Conservation (phyloP, 2,797 vertebrate genomes). For the Cyprinella venusta region DNA sequence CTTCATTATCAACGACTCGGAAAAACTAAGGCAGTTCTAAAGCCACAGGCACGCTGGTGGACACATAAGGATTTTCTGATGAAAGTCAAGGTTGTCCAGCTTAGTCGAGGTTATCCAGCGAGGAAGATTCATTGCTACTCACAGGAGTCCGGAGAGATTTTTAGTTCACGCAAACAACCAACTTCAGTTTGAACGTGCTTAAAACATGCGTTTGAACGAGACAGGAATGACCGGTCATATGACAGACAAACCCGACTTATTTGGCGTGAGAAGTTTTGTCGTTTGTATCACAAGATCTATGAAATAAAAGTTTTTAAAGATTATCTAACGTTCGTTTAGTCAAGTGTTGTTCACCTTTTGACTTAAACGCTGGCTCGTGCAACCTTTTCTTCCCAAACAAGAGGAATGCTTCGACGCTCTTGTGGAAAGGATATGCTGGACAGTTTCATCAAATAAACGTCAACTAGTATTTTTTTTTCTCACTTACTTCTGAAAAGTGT, state of each 20-base stretch:
- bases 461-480: neutral
- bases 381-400: neutral
- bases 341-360: neutral
- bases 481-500: constrained; percentile 15
- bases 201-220: neutral
- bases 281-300: neutral
- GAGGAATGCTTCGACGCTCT: constrained; percentile 27
- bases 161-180: neutral
- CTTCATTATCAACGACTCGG: constrained; percentile 18
- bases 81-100: constrained; percentile 25
- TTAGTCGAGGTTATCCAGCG: constrained; percentile 4
- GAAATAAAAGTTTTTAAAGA: constrained; percentile 29
- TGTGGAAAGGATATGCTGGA: constrained; percentile 26
- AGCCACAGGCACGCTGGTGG: neutral
- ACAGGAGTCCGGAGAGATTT: constrained; percentile 11
- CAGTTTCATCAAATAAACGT: constrained; percentile 1
- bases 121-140: constrained; percentile 18
- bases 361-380: neutral
- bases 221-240: neutral
- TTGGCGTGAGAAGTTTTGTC: constrained; percentile 28
- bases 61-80: constrained; percentile 29
- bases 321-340: neutral
- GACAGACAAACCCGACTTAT: constrained; percentile 4
- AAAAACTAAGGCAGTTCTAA: constrained; percentile 30
- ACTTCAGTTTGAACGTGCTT: neutral